These are phyloP conservation scores for Gorsachius magnificus DNA, from an alignment of 2,797 vertebrate genomes.

Conservation along the genomic window DNA sequence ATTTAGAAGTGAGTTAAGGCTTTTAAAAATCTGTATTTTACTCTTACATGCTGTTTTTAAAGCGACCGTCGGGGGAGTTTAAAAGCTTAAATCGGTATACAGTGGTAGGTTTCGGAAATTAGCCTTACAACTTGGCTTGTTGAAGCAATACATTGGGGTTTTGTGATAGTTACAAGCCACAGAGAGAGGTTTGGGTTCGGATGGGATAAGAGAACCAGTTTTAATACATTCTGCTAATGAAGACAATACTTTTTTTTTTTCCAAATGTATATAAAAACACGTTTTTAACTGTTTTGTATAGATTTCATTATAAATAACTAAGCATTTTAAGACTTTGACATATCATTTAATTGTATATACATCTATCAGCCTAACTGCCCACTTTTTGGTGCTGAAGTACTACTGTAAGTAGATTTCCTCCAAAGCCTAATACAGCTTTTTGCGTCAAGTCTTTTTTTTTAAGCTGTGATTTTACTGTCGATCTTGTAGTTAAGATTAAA, in stretches of 20 bases:
- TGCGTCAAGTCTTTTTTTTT: conserved; percentile 49
- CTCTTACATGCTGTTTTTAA: conserved; percentile 66
- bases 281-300: conserved; percentile 83
- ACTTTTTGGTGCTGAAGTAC: conserved; percentile 77
- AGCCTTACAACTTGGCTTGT: conserved; percentile 70
- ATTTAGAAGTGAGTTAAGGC: conserved; percentile 54
- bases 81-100: neutral
- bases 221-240: conserved; percentile 71
- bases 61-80: neutral
- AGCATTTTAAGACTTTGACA: conserved; percentile 78
- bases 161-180: conserved; percentile 58
- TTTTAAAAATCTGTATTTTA: conserved; percentile 49
- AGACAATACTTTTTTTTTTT: conserved; percentile 52
- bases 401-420: conserved; percentile 79
- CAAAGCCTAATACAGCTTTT: conserved; percentile 72
- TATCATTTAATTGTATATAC: conserved; percentile 75
- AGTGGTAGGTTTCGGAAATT: neutral
- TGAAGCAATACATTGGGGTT: conserved; percentile 65
- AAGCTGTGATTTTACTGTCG: conserved; percentile 63
- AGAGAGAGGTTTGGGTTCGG: conserved; percentile 15
- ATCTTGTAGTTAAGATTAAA: conserved; percentile 50
- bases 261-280: conserved; percentile 75
- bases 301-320: conserved; percentile 80
- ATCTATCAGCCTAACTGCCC: conserved; percentile 74
- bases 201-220: conserved; percentile 40